These are phyloP conservation scores for Propithecus coquereli DNA, from an alignment of 2,113 vertebrate species.

Conservation along the genomic window DNA sequence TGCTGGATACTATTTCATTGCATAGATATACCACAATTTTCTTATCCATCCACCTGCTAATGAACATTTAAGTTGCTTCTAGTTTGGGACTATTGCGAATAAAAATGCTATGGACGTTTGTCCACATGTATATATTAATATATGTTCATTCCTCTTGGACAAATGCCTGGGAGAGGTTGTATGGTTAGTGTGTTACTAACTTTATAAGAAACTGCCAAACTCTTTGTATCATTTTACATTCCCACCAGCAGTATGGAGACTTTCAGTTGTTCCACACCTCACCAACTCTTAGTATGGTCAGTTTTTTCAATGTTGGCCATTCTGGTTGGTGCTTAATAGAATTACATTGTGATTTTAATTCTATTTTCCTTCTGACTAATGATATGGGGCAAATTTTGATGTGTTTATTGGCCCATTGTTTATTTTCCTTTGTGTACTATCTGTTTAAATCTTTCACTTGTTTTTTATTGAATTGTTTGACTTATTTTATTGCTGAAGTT, in stretches of 20 bases:
- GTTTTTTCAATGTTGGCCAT: not conserved
- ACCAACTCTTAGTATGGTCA: not conserved
- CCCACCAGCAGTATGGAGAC: not conserved
- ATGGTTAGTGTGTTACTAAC: not conserved
- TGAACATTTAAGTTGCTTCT: not conserved
- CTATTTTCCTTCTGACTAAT: not conserved
- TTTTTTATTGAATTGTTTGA: not conserved
- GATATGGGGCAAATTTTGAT: not conserved
- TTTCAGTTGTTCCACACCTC: not conserved
- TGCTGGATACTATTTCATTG: not conserved
- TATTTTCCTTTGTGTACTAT: not conserved
- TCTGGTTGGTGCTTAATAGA: not conserved
- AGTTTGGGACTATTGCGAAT: not conserved
- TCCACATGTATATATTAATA: not conserved
- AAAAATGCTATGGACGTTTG: not conserved
- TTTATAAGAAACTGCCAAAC: not conserved
- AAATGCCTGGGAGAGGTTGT: not conserved
- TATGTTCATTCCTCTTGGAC: not conserved
- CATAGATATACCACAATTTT: not conserved
- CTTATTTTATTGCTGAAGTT: not conserved
- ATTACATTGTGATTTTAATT: not conserved
- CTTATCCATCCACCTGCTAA: not conserved
- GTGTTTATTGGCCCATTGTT: not conserved
- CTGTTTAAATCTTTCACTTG: not conserved
- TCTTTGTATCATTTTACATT: not conserved